Evolutionary conservation across 2,797 vertebrate species (phyloP), one percentile per base, ranked within the genome.

Genomic region (Atherinosoma microstoma): DNA sequence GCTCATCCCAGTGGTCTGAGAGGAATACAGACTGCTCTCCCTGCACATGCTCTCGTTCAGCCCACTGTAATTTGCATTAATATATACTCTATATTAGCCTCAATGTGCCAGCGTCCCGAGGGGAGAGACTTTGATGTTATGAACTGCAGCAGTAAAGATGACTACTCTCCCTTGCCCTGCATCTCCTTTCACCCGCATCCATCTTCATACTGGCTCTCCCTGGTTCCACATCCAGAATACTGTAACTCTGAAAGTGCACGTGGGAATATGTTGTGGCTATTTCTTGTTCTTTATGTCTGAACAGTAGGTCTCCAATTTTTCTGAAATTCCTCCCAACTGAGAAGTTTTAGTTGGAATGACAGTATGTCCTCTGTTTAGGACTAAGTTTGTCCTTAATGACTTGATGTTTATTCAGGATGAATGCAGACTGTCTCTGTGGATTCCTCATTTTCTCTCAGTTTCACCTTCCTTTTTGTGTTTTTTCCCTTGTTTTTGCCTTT

Each of bases 31-130:
- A 36, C 42, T 2, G 51, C 81, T 84, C 67, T 82, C 78, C 38
- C 40, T 62, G 72, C 77, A 79, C 29, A 15, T 70, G 65, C 67
- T 87, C 59, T 59, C 77, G 60, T 84, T 79, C 76, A 85, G 45
- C 57, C 70, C 69, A 54, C 75, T 75, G 70, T 83, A 77, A 88
- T 91, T 90, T 90, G 79, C 84, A 91, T 92, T 90, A 83, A 88
- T 87, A 76, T 89, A 84, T 84, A 69, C 85, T 89, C 85, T 70
- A 85, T 75, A 84, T 88, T 79, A 84, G 66, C 73, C 69, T 80
- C 59, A 83, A 80, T 84, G 70, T 24, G 16, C 67, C 53, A 0
- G 75, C 30, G 42, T 74, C 75, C 73, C 64, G 3, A 61, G 65
- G 77, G 75, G 67, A 67, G 63, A 56, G 58, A 53, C 69, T 82